Base-by-base conservation (phyloP, 2,113 vertebrate genomes). In the Scolopax mira region DNA sequence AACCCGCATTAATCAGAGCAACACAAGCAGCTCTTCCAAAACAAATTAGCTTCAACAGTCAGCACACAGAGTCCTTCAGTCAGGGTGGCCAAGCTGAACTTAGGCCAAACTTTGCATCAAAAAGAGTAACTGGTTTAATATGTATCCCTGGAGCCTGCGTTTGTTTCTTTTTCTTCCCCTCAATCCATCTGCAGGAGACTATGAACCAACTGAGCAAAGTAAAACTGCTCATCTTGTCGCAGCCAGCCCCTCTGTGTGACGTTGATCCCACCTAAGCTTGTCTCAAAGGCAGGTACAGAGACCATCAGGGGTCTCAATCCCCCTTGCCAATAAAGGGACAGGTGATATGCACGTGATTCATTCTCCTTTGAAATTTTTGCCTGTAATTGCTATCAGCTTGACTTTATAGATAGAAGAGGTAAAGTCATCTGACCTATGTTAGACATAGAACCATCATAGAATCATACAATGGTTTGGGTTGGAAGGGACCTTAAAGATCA, bases 31-130 rank as follows among this genome's bases (percentile, higher is more conserved):
- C 80, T 79, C 52, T 65, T 96, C 95, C 89, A 90, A 86, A 90
- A 55, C 55, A 92, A 90, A 89, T 80, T 11, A 60, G 73, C 67
- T 77, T 73, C 94, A 85, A 57, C 81, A 92, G 62, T 65, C 75
- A 91, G 88, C 85, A 95, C 69, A 90, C 49, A 70, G 72, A 92
- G 75, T 88, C 64, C 85, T 86, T 88, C 79, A 94, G 90, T 60
- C 67, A 94, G 72, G 10, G 46, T 2, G 51, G 60, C 86, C 75
- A 78, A 84, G 60, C 46, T 94, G 90, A 95, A 81, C 60, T 74
- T 80, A 21, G 72, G 79, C 88, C 85, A 95, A 78, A 55, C 39
- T 78, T 62, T 0, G 4, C 8, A 8, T 78, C 49, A 69, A 55
- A 85, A 70, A 89, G 64, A 90, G 35, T 31, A 94, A 75, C 39